Evolutionary conservation across 1,140 invertebrate genomes (phyloP).

Genomic region (Drosophila biarmipes): DNA sequence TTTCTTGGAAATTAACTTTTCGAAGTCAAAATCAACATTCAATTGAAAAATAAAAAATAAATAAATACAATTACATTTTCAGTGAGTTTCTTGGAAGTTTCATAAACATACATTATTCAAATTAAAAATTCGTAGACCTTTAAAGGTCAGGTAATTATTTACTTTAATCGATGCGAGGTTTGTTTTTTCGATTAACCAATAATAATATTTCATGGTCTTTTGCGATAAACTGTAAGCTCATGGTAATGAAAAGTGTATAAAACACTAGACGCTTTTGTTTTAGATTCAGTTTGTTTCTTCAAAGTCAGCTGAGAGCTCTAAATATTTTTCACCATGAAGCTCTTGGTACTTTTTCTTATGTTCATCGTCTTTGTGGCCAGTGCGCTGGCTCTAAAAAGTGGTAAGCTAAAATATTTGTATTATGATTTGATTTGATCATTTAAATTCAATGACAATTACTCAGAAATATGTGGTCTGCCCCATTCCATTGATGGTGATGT

Average conservation of each 20-base stretch:
- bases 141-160: too few species aligned
- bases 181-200: not conserved
- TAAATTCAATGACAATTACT: too few species aligned
- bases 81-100: too few species aligned
- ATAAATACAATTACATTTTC: too few species aligned
- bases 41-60: too few species aligned
- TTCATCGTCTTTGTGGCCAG: slow-evolving; percentile 20
- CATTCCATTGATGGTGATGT: slow-evolving; percentile 37
- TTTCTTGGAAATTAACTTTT: too few species aligned
- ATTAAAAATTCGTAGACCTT: too few species aligned
- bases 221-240: slow-evolving; percentile 5
- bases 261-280: not conserved
- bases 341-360: slow-evolving; percentile 29
- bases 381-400: slow-evolving; percentile 41
- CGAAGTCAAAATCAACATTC: too few species aligned
- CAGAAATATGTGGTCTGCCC: slow-evolving; percentile 34
- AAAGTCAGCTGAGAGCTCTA: slow-evolving; percentile 1
- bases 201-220: not conserved
- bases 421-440: too few species aligned
- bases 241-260: slow-evolving; percentile 3
- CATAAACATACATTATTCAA: too few species aligned
- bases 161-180: too few species aligned
- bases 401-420: not conserved
- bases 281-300: slow-evolving; percentile 12
- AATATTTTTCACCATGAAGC: slow-evolving; percentile 33